Base-by-base conservation (phyloP, 53 echinoderm and acorn worm species). In the Apostichopus leukothele region DNA sequence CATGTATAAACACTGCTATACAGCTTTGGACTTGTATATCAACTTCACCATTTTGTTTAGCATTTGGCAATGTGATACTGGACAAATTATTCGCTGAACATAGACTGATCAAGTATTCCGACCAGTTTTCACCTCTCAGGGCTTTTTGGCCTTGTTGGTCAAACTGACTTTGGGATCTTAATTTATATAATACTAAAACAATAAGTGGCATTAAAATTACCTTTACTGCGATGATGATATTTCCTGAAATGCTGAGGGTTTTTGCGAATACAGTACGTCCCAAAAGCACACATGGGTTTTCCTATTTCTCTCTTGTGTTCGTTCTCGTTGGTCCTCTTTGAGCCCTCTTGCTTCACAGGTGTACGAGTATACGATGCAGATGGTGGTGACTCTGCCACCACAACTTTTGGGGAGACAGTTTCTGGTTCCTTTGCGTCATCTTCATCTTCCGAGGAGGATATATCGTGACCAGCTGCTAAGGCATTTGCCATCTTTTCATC, bases 211-310 rank as follows among this genome's bases (percentile, higher is more conserved):
- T 57, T 57, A 57, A 57, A 53, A 55, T 81, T 23, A 81, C 81
- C 81, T 54, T 81, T 81, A 7, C 23, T 55, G 21, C 16, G 78
- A 80, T 94, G 94, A 20, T 60, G 84, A 77, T 89, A 94, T 51
- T 96, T 92, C 78, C 83, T 88, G 18, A 81, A 61, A 55, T 94
- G 93, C 19, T 88, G 78, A 39, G 90, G 52, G 80, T 93, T 93
- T 73, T 91, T 96, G 22, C 94, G 76, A 88, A 90, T 94, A 81
- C 94, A 94, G 53, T 93, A 83, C 60, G 77, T 74, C 25, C 94
- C 94, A 90, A 59, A 93, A 2, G 83, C 52, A 84, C 94, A 96
- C n/a, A 89, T 83, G 20, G 92, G 89, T 79, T 89, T 90, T 19
- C 59, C 53, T 7, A 9, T 50, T 7, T 77, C 50, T 77, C 3